Evolutionary conservation across 2,113 vertebrate species (phyloP).

Genomic region (Chascanopsetta lugubris): DNA sequence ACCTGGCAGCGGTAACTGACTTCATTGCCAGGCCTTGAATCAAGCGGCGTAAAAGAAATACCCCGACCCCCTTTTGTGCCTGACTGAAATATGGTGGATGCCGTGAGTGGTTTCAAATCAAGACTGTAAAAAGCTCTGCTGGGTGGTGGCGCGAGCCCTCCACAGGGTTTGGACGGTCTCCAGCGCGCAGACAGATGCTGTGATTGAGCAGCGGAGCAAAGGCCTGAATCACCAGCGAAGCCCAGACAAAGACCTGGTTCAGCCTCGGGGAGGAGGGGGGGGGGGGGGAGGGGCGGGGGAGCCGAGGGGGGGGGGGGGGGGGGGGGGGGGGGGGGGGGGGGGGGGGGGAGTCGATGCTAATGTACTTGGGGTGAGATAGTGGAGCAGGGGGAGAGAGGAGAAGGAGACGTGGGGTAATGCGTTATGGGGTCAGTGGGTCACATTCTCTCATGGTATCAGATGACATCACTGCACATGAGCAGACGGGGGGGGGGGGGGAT

Average conservation of each 20-base stretch:
- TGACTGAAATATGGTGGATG: conserved; percentile 35
- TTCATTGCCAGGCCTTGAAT: neutral
- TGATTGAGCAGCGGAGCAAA: conserved; percentile 59
- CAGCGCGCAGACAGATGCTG: conserved; percentile 63
- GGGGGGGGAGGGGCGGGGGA: conserved; percentile 37
- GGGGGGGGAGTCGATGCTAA: conserved; percentile 67
- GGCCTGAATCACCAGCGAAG: conserved; percentile 44
- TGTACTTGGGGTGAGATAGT: conserved; percentile 62
- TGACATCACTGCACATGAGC: conserved; percentile 74
- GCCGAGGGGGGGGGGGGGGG: conserved; percentile 25
- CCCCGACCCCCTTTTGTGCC: conserved; percentile 11
- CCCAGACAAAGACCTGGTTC: conserved; percentile 78
- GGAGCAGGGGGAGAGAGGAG: conserved; percentile 2
- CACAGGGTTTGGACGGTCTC: conserved; percentile 55
- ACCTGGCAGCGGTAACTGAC: neutral
- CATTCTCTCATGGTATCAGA: conserved; percentile 77
- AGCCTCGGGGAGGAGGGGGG: conserved; percentile 43
- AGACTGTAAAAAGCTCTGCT: conserved; percentile 21
- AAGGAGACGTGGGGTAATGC: conserved; percentile 57
- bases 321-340: conserved; percentile 15
- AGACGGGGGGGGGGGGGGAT: conserved; percentile 29
- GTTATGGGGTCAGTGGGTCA: conserved; percentile 77
- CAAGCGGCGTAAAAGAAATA: conserved; percentile 5
- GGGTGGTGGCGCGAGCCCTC: conserved; percentile 17
- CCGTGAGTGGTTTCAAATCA: conserved; percentile 36